Evolutionary conservation across 1,140 invertebrate genomes (phyloP), one percentile per base, ranked within the genome.

Genomic region (Calephelis nemesis): DNA sequence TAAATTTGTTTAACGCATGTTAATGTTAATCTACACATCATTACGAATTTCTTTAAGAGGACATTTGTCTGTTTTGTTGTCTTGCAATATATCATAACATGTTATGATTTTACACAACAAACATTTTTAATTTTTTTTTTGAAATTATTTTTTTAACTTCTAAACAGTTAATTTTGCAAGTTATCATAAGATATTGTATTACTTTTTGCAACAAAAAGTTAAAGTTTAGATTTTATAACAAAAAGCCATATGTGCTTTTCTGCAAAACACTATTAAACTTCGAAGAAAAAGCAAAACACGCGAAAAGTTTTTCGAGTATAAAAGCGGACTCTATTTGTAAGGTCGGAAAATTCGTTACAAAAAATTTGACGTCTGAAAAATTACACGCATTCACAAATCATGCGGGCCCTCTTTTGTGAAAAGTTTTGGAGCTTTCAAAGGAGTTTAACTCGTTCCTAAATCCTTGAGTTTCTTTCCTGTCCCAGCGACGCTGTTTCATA

Each of bases 301-400:
- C 82, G 78, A 81, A 84, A 87, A 90, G 88, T 83, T 88, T 84
- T 71, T 74, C 70, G 74, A 67, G 78, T 75, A 91, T 87, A 91
- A 91, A 87, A 74, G 85, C 73, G 66, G 90, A 91, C 77, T 90
- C 90, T 90, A 84, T 87, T 87, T 79, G 76, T 77, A 78, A 75
- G 80, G 79, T 87, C 74, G 85, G 79, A 80, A 82, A 84, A 85
- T 83, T 78, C 78, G 85, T 87, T 85, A 84, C 85, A 87, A 90
- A 91, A 90, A 90, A 91, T 90, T 87, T 90, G 87, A 91, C 85
- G 83, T 85, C 83, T 91, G 88, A 91, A 91, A 91, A 91, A 91
- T 91, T 89, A 91, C 87, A 90, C 89, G 84, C 85, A 88, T 89
- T 90, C 89, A 91, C 87, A 90, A 91, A 91, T 91, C 87, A 88